Conservation (phyloP, 2,113 vertebrate species). For the Thalassarche chlororhynchos region DNA sequence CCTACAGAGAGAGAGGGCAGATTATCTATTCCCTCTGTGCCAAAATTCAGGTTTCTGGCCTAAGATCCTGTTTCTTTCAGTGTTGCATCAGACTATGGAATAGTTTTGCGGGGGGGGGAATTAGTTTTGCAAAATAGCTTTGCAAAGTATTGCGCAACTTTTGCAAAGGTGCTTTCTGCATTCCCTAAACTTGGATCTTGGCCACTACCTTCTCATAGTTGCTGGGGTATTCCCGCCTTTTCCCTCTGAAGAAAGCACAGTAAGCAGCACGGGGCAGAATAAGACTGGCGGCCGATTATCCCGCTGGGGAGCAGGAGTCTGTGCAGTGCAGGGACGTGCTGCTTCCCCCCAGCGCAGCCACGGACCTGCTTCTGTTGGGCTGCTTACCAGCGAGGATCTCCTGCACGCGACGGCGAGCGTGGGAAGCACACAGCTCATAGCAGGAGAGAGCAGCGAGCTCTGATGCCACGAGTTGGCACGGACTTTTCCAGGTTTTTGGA, state of each 20-base stretch:
- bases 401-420: rapidly evolving
- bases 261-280: neutral
- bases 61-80: neutral
- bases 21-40: neutral
- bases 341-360: too few relatives aligned
- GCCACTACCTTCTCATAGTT: neutral
- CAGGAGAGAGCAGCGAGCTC: neutral
- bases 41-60: neutral
- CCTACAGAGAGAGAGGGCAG: neutral
- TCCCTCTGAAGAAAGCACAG: neutral
- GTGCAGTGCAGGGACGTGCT: neutral
- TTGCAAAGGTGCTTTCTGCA: neutral
- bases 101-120: neutral
- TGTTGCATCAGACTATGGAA: neutral
- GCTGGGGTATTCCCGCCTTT: neutral
- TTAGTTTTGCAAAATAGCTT: neutral
- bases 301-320: rapidly evolving
- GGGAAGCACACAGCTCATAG: rapidly evolving
- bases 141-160: neutral
- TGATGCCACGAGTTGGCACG: rapidly evolving
- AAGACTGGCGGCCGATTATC: neutral
- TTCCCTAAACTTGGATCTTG: neutral
- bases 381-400: neutral
- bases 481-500: neutral
- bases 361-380: neutral